Base-by-base conservation (phyloP, 1,140 invertebrate species). In the Trigoniulus corallinus region DNA sequence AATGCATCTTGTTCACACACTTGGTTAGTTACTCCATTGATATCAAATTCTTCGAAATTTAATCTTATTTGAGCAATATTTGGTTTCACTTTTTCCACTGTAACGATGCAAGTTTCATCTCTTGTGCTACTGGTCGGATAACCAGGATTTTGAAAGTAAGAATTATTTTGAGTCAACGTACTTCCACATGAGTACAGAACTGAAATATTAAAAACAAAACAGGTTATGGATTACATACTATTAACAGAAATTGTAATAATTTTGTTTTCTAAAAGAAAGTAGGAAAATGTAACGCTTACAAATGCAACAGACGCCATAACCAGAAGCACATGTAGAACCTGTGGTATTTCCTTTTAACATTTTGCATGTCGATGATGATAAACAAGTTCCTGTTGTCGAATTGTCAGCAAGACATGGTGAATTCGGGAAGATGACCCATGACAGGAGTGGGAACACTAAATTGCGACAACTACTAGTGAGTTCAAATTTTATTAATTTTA, bases 51-150 rank as follows among this genome's bases (percentile, higher is more conserved):
- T 42, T 82, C 55, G 57, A 88, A 85, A 55, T 87, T 82, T 29
- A 89, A 70, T 18, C 82, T 72, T 1, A 86, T 64, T 74, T 87
- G 84, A 58, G 82, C 86, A 54, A 86, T 76, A 24, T 76, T 73
- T 0, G 65, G 62, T 61, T 78, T 79, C 57, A 77, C 78, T 40
- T 76, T 75, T 52, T 75, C 71, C 0, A 87, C 72, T 10, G 75
- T 76, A 53, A 84, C 74, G 1, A 72, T 71, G 58, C 84, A 88
- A 1, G 77, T 64, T 29, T 75, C 72, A 4, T 77, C 77, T 0
- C 77, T 80, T 0, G 68, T 65, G 58, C 77, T 57, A 10, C 54
- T 49, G 18, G 47, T 39, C 4, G 60, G 58, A 53, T 56, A 62
- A 7, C 55, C 53, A 24, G 58, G 59, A 55, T 63, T 64, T 1